Evolutionary conservation across 2,797 vertebrate species (phyloP).

Genomic region (Rhincodon typus): DNA sequence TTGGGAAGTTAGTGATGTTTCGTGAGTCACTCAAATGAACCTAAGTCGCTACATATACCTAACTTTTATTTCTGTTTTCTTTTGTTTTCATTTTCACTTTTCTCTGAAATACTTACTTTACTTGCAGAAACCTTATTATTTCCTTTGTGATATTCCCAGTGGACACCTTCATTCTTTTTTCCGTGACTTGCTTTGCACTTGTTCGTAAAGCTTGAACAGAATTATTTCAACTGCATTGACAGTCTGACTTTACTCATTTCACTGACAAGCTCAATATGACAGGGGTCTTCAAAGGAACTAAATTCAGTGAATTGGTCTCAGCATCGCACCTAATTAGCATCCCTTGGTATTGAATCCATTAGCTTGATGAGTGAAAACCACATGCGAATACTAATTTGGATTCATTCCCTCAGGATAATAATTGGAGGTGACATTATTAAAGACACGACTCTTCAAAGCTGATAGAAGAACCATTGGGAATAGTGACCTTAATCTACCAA

Average conservation of each 20-base stretch:
- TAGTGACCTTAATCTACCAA: constrained; percentile 23
- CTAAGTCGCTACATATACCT: neutral
- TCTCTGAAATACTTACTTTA: neutral
- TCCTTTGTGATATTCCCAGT: neutral
- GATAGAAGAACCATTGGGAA: constrained; percentile 31
- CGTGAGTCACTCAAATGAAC: neutral
- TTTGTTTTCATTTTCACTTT: constrained; percentile 20
- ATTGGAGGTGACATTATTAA: constrained; percentile 60
- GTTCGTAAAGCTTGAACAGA: constrained; percentile 35
- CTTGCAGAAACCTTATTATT: neutral
- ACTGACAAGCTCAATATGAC: constrained; percentile 33
- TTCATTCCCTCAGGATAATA: constrained; percentile 60
- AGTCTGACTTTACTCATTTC: constrained; percentile 33
- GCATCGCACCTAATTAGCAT: constrained; percentile 50
- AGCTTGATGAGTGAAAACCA: constrained; percentile 54
- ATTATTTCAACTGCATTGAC: constrained; percentile 32
- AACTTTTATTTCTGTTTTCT: neutral
- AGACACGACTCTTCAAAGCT: neutral
- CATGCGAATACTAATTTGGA: constrained; percentile 59
- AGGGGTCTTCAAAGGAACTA: constrained; percentile 31
- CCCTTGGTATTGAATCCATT: constrained; percentile 54
- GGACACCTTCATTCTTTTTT: neutral
- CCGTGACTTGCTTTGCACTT: constrained; percentile 14
- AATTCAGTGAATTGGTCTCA: constrained; percentile 41
- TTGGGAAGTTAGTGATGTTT: neutral